Evolutionary conservation across 1,140 invertebrate genomes (phyloP), one percentile per base, ranked within the genome.

Genomic region (Vanessa tameamea): DNA sequence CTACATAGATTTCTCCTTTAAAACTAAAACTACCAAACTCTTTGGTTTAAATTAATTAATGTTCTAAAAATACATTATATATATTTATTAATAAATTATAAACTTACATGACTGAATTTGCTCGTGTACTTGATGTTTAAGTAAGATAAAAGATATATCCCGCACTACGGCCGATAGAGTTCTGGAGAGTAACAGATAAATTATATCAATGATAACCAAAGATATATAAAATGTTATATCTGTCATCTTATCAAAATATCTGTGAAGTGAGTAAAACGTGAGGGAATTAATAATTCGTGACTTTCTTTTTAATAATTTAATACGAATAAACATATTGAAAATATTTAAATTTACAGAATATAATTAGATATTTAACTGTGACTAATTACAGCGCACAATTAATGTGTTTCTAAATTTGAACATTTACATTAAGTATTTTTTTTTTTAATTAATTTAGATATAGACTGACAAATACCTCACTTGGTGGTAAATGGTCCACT

Each of bases 101-200:
- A 61, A 76, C 83, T 84, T 80, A 84, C 80, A 84, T 83, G 6
- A 7, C n/a, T 37, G 15, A 14, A 69, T 76, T 79, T 81, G 77
- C 63, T 72, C 75, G 70, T 50, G 57, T 63, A 76, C 70, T 70
- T 70, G 71, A 43, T 50, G 48, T 23, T 31, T 64, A 68, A 57
- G n/a, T 0, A 70, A 73, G 72, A 75, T 78, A 72, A 72, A 15
- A 75, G 68, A 75, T 66, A 65, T 68, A 53, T 16, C 43, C 65
- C 50, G 31, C 16, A 43, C 65, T 37, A 53, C 65, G 50, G n/a
- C 37, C 6, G 53, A 4, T 11, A 14, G 43, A 69, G 50, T 59
- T 72, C 43, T 68, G 65, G 16, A 26, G 37, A 59, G 16, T 3
- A 20, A 26, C 14, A 15, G 20, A 23, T 59, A n/a, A 13, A 31